Conservation (phyloP, 2,888 invertebrate species). For the Micropterix aruncella region DNA sequence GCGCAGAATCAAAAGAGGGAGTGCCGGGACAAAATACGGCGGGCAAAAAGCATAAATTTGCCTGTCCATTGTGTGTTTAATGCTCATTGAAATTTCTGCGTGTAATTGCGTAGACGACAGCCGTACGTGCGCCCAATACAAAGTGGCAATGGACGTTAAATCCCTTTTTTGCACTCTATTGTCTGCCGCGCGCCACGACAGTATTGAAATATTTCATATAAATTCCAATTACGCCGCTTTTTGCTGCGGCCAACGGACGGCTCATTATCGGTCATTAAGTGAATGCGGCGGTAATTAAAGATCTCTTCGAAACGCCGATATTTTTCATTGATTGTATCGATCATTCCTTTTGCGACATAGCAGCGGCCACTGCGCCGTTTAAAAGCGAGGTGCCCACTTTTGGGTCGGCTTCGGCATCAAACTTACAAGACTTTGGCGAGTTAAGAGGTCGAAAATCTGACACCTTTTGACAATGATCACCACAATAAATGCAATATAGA, state of each 20-base stretch:
- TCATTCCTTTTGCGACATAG: too few relatives aligned
- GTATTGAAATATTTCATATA: slow-evolving; percentile 3
- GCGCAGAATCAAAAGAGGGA: slow-evolving; percentile 1
- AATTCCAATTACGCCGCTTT: slow-evolving; percentile 1
- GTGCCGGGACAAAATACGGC: neutral
- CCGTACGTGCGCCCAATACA: slow-evolving; percentile 8
- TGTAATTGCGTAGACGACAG: slow-evolving; percentile 10
- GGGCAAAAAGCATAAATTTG: slow-evolving; percentile 1
- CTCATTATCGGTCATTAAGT: neutral
- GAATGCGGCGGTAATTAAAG: neutral
- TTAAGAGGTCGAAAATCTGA: too few relatives aligned
- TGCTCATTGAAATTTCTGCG: slow-evolving; percentile 8
- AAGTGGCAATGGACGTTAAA: slow-evolving; percentile 9
- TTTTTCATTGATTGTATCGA: neutral
- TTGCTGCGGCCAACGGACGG: neutral
- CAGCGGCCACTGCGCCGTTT: too few relatives aligned
- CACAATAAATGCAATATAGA: too few relatives aligned
- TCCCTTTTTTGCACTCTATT: slow-evolving; percentile 11
- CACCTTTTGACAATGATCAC: too few relatives aligned
- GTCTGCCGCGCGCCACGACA: slow-evolving; percentile 4
- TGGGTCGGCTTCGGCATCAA: too few relatives aligned
- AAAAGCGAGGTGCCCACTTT: too few relatives aligned
- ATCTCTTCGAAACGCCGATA: neutral
- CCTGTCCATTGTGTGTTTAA: slow-evolving; percentile 7
- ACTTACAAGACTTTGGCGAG: too few relatives aligned